Evolutionary conservation across 2,888 invertebrate genomes (phyloP).

Genomic region (Parapristionchus giblindavisi): DNA sequence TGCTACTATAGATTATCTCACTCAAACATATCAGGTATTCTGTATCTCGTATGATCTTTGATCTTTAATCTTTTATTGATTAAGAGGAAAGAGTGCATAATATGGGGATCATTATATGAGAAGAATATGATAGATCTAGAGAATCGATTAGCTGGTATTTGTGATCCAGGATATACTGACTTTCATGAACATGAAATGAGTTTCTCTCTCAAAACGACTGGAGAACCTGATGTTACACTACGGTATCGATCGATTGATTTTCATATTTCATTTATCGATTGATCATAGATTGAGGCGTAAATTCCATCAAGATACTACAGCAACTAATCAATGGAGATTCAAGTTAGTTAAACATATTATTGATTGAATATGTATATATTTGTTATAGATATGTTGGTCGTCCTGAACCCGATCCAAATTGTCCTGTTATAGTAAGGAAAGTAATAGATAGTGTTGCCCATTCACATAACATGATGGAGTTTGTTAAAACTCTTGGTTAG

Average conservation of each 20-base stretch:
- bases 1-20: background rate
- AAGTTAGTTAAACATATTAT: too few relatives aligned
- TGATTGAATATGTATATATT: too few relatives aligned
- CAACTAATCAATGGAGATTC: slow-evolving; percentile 50
- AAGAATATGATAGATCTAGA: slow-evolving; percentile 31
- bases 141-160: slow-evolving; percentile 46
- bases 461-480: slow-evolving; percentile 57
- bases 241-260: slow-evolving; percentile 45
- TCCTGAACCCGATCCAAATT: slow-evolving; percentile 55
- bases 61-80: background rate
- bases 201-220: slow-evolving; percentile 48
- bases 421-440: slow-evolving; percentile 56
- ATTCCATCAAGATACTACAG: slow-evolving; percentile 47
- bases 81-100: slow-evolving; percentile 28
- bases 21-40: background rate
- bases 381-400: slow-evolving; percentile 36
- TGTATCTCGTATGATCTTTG: background rate
- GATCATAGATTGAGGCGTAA: slow-evolving; percentile 48
- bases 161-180: slow-evolving; percentile 53
- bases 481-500: slow-evolving; percentile 52
- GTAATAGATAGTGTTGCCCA: slow-evolving; percentile 51
- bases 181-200: slow-evolving; percentile 58
- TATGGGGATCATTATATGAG: slow-evolving; percentile 31
- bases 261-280: background rate
- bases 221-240: slow-evolving; percentile 49